Base-by-base conservation (phyloP, 2,113 vertebrate genomes). In the Cyprinus carpio region DNA sequence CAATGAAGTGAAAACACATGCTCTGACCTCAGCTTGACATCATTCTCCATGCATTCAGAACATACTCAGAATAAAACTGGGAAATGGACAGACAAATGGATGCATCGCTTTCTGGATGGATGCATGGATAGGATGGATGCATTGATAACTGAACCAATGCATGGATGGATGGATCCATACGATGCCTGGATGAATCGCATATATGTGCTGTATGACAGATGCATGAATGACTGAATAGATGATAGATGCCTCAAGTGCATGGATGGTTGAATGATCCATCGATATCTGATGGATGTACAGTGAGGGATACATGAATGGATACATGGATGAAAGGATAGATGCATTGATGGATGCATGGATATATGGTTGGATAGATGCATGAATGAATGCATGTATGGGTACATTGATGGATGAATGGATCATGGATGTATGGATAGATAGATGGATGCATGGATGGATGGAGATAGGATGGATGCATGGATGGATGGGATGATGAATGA, bases 11-110 rank as follows among this genome's bases (percentile, higher is more conserved):
- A 51, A 84, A 84, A 78, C 75, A 77, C 60, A 65, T 85, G 75
- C 18, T 46, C 29, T 51, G 40, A 76, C 58, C 83, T 84, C 40
- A 65, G 27, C 18, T 84, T 76, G 72, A 84, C 72, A 84, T 51
- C 0, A 18, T 27, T 49, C 5, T 51, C 23, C 13, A 34, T 79
- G 31, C 0, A 40, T 25, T 79, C 4, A 43, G 34, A 62, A 13
- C 23, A 79, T 62, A 34, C 11, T 23, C 18, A 3, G 40, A 40
- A 40, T 40, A 60, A n/a, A 15, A 13, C 0, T 25, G 6, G 51
- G 29, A 60, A 40, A 1, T 4, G 23, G 3, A 29, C 25, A 40
- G 6, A 40, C 40, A 40, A 40, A 40, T 23, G 31, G 9, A 71
- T 37, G 0, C 0, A 37, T 69, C 6, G 16, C 20, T 27, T 0